phyloP scores from a whole-genome alignment of 2,113 vertebrate genomes.

The Centrocercus urophasianus region DNA sequence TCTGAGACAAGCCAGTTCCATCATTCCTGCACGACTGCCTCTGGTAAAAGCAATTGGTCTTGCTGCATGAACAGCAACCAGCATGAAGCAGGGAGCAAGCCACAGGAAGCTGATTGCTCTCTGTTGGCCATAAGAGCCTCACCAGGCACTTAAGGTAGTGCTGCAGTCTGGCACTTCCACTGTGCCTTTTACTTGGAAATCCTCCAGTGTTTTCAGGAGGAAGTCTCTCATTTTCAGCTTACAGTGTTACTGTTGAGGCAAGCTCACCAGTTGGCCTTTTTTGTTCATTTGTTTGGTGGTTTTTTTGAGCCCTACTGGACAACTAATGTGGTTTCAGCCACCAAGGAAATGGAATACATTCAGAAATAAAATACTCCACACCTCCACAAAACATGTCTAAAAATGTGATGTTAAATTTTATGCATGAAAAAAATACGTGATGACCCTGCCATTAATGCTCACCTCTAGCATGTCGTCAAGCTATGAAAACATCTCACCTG shows the following conservation, averaged over 20 bases:
- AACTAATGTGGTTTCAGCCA: not conserved
- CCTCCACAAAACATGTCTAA: not conserved
- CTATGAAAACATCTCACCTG: accelerated
- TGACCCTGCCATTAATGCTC: not conserved
- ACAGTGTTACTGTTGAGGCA: not conserved
- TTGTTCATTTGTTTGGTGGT: not conserved
- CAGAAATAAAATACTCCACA: not conserved
- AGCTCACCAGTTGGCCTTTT: accelerated
- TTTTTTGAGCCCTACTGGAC: not conserved
- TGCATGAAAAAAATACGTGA: not conserved
- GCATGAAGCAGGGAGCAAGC: not conserved
- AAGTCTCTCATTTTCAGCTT: not conserved
- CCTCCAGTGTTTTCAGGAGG: accelerated
- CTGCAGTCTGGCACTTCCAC: accelerated
- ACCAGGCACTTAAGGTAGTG: accelerated
- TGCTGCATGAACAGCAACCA: not conserved
- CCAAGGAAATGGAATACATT: not conserved
- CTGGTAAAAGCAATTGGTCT: not conserved
- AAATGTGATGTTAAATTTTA: not conserved
- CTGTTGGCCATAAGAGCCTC: not conserved
- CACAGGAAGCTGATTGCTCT: no score
- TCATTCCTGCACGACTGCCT: not conserved
- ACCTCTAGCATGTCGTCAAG: not conserved
- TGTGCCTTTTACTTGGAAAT: not conserved
- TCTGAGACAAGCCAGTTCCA: not conserved